Evolutionary conservation across 2,888 invertebrate genomes (phyloP).

Genomic region (Hydroisotoma schaefferi): DNA sequence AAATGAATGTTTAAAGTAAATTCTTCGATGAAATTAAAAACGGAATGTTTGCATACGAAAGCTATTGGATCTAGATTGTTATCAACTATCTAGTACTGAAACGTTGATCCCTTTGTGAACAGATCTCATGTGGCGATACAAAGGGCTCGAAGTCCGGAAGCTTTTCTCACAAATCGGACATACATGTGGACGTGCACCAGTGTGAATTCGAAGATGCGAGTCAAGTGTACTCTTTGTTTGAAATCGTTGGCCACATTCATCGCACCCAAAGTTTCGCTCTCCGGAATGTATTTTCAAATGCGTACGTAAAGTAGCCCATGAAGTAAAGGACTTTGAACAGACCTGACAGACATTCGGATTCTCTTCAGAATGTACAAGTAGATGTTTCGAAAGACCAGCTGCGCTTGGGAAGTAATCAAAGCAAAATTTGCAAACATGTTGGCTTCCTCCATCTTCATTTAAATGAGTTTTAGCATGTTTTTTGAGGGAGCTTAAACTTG

Average conservation of each 20-base stretch:
- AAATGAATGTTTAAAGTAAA: too few relatives aligned
- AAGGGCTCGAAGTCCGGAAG: not conserved
- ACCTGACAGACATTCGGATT: conserved; percentile 24
- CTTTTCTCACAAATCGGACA: conserved; percentile 14
- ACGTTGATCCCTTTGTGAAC: conserved; percentile 9
- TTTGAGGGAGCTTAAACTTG: conserved; percentile 21
- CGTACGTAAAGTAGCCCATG: conserved; percentile 23
- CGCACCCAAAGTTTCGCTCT: conserved; percentile 25
- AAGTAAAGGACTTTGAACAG: conserved; percentile 8
- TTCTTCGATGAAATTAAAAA: too few relatives aligned
- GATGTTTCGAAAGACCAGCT: conserved; percentile 29
- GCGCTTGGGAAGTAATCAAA: conserved; percentile 18
- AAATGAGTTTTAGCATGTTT: conserved; percentile 26
- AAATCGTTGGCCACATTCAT: conserved; percentile 23
- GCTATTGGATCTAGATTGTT: conserved; percentile 2
- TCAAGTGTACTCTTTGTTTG: conserved; percentile 25
- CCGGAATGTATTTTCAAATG: conserved; percentile 33
- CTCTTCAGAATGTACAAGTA: conserved; percentile 23
- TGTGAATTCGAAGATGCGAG: conserved; percentile 23
- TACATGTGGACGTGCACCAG: conserved; percentile 22
- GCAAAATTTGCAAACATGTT: conserved; percentile 32
- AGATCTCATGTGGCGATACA: conserved; percentile 5
- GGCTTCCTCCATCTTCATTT: conserved; percentile 16
- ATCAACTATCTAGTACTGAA: conserved; percentile 4
- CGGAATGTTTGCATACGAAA: too few relatives aligned